These are phyloP conservation scores for Epinotia ramella DNA, from an alignment of 2,888 invertebrate genomes.

Conservation along the genomic window DNA sequence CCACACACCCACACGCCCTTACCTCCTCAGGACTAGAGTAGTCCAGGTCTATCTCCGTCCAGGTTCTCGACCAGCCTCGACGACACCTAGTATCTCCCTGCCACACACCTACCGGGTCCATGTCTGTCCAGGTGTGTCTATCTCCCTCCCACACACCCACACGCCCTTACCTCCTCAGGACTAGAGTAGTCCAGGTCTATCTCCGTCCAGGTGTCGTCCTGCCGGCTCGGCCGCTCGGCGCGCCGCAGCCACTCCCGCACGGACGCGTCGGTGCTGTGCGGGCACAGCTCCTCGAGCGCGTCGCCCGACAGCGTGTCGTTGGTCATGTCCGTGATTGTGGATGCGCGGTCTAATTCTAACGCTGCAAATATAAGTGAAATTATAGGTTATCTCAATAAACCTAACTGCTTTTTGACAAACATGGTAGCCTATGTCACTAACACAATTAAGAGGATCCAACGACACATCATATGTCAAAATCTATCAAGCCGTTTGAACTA, in stretches of 20 bases:
- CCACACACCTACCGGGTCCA: too few relatives aligned
- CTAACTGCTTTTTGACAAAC: too few relatives aligned
- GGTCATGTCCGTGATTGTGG: conserved; percentile 71
- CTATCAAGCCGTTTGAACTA: too few relatives aligned
- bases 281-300: conserved; percentile 70
- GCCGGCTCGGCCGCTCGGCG: conserved; percentile 53
- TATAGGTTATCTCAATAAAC: neutral
- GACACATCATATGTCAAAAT: too few relatives aligned
- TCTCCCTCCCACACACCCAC: neutral
- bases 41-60: neutral
- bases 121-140: neutral
- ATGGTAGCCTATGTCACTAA: too few relatives aligned
- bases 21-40: conserved; percentile 24
- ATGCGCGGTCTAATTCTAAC: conserved; percentile 67
- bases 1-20: too few relatives aligned
- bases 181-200: conserved; percentile 89
- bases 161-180: conserved; percentile 82
- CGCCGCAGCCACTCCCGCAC: conserved; percentile 76
- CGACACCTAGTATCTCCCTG: too few relatives aligned
- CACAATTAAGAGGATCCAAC: too few relatives aligned
- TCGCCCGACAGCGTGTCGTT: conserved; percentile 72
- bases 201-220: conserved; percentile 89
- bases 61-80: too few relatives aligned
- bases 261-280: conserved; percentile 68
- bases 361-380: neutral